Base-by-base conservation (phyloP, 2,113 vertebrate species). In the Prionailurus bengalensis region DNA sequence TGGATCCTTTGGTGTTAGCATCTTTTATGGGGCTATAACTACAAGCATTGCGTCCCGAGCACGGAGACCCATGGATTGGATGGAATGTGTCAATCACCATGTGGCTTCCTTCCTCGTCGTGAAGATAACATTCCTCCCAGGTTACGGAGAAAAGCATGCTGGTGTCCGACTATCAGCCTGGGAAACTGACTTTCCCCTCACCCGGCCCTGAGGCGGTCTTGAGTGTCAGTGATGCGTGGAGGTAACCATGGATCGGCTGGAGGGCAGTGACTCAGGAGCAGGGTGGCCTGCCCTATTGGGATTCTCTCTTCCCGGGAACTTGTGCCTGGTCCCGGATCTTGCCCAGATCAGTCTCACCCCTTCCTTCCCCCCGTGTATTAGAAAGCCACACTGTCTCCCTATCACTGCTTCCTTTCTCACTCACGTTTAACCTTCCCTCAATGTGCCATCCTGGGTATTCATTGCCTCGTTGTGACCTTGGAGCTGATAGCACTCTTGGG, bases 111-210 rank as follows among this genome's bases (percentile, higher is more conserved):
- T 14, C 7, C 25, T 66, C 61, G 16, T 53, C 42, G 5, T 16
- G 1, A 8, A 66, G 82, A n/a, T 66, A 65, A 31, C 63, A 31
- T 29, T 29, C 63, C 63, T 31, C 63, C 27, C 63, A 4, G 48
- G 51, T 66, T 55, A 79, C 1, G 2, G 15, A 85, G 11, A 55
- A 29, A 53, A 33, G 17, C 4, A 6, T 17, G 33, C 58, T 10
- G 7, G n/a, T 11, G 17, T n/a, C 68, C 9, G 12, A 4, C 33
- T 23, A 4, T 1, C 1, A 21, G 29, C n/a, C 5, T 66, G 11
- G 39, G 81, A 33, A 51, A 83, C 25, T 0, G 3, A 53, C 10
- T 45, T 31, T 53, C 15, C 36, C 51, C 45, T 42, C 27, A 25
- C 17, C 5, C n/a, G 0, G 33, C 55, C 25, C 19, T 14, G 48